Evolutionary conservation across 2,113 vertebrate genomes (phyloP).

Genomic region (Puntigrus tetrazona): DNA sequence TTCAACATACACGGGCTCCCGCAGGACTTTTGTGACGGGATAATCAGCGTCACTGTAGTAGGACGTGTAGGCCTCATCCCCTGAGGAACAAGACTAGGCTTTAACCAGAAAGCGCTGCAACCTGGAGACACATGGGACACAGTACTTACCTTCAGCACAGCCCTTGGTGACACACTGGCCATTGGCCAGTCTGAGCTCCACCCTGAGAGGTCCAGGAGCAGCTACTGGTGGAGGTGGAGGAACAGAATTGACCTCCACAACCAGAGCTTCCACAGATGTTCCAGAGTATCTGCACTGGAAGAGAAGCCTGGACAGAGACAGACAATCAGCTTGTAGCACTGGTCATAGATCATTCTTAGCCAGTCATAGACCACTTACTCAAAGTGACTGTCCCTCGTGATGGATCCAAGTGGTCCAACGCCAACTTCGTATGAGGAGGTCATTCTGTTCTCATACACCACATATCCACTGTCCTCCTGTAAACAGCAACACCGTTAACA

Average conservation of each 20-base stretch:
- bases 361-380: slow-evolving; percentile 63
- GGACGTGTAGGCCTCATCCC: slow-evolving; percentile 42
- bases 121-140: no score
- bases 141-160: slow-evolving; percentile 59
- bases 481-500: no score
- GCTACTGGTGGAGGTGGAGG: slow-evolving; percentile 66
- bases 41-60: no score
- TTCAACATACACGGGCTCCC: no score
- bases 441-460: slow-evolving; percentile 73
- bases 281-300: slow-evolving; percentile 72
- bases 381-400: slow-evolving; percentile 76
- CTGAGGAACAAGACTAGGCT: not conserved
- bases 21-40: no score
- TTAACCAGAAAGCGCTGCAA: no score
- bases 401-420: slow-evolving; percentile 67
- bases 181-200: slow-evolving; percentile 71
- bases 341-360: not conserved
- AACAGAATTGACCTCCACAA: slow-evolving; percentile 64
- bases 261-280: slow-evolving; percentile 61
- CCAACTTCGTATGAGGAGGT: slow-evolving; percentile 69
- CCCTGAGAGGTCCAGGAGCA: slow-evolving; percentile 65
- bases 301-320: slow-evolving; percentile 61
- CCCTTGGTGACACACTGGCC: slow-evolving; percentile 69
- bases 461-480: not conserved
- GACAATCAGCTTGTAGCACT: not conserved